Conservation (phyloP, 2,888 invertebrate genomes). For the Hybos culiciformis region DNA sequence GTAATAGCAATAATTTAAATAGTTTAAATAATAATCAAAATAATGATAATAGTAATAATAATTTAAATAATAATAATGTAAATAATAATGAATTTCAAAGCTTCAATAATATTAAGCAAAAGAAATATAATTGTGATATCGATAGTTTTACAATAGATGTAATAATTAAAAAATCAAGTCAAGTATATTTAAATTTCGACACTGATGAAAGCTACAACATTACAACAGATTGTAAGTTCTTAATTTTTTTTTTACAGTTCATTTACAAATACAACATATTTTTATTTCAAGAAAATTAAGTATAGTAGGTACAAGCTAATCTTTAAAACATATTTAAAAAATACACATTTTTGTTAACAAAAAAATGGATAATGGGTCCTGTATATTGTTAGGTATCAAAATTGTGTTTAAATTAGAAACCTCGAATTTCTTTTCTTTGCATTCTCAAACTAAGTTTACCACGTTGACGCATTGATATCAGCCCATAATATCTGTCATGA, state of each 20-base stretch:
- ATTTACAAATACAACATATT: slow-evolving; percentile 2
- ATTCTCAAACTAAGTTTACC: no score
- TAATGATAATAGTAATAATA: slow-evolving; percentile 9
- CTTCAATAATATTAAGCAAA: slow-evolving; percentile 14
- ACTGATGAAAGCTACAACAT: slow-evolving; percentile 65
- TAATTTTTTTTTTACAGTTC: neutral
- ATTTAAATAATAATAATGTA: slow-evolving; percentile 6
- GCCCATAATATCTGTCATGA: no score
- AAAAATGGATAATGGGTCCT: no score
- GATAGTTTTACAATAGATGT: slow-evolving; percentile 34
- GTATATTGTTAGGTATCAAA: no score
- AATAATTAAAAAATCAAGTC: slow-evolving; percentile 41
- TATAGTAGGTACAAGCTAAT: no score
- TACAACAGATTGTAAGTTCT: slow-evolving; percentile 38
- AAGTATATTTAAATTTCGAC: slow-evolving; percentile 45
- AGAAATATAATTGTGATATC: slow-evolving; percentile 24
- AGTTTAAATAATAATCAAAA: slow-evolving; percentile 6
- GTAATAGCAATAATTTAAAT: slow-evolving; percentile 8
- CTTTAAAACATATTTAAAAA: no score
- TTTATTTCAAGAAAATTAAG: slow-evolving; percentile 26
- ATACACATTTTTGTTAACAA: no score
- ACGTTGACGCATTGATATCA: no score
- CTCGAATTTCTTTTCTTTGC: no score
- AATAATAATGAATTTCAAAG: slow-evolving; percentile 12
- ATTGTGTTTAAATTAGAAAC: no score